Conservation (phyloP, 2,797 vertebrate genomes). For the Pampus argenteus region DNA sequence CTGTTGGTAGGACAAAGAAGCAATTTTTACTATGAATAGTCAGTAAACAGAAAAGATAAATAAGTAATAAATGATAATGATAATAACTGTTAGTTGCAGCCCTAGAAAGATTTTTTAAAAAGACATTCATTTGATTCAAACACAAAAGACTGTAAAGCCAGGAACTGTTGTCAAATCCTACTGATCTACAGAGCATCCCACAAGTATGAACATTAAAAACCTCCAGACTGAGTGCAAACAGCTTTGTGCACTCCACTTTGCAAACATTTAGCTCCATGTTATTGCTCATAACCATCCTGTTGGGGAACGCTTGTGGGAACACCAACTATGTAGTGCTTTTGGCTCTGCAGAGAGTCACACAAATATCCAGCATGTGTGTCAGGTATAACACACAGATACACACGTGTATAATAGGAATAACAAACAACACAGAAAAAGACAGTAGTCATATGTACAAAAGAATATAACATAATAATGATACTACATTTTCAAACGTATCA, state of each 20-base stretch:
- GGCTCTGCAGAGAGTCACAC: constrained; percentile 3
- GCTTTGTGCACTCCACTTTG: neutral
- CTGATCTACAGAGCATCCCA: neutral
- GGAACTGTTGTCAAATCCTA: too few species aligned
- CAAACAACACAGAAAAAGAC: constrained; percentile 15
- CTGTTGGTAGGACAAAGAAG: neutral
- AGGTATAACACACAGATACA: neutral
- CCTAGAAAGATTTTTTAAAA: too few species aligned
- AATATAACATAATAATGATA: constrained; percentile 70
- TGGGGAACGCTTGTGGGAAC: constrained; percentile 12
- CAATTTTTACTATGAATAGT: neutral
- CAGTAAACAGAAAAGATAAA: neutral
- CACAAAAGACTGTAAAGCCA: neutral
- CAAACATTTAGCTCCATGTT: constrained; percentile 28
- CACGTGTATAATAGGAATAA: neutral
- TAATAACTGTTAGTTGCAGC: neutral
- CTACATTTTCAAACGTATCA: constrained; percentile 82
- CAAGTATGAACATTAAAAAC: neutral
- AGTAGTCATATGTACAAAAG: constrained; percentile 42
- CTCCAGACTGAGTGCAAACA: neutral
- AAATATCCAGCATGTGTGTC: constrained; percentile 5
- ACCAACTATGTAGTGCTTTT: neutral
- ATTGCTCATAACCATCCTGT: constrained; percentile 33
- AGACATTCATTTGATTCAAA: neutral
- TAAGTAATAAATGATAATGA: neutral